phyloP scores from a whole-genome alignment of 1,140 invertebrate species.

The Pseudobourletiella spinata region DNA sequence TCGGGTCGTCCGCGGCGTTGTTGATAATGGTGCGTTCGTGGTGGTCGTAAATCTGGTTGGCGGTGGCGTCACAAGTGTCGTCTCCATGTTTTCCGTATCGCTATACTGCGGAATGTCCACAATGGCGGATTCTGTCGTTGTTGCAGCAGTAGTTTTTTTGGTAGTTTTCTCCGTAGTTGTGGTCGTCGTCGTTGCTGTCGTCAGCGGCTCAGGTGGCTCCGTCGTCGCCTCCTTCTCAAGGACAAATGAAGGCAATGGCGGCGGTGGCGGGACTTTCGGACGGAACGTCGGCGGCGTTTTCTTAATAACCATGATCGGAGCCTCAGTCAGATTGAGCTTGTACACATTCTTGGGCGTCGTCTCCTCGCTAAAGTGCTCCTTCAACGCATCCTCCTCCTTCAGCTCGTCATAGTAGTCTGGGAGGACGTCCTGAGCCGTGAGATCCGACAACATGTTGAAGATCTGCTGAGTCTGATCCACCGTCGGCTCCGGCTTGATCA shows the following conservation, averaged over 20 bases:
- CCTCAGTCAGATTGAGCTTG: too few relatives aligned
- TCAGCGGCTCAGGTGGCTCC: too few relatives aligned
- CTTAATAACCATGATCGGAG: too few relatives aligned
- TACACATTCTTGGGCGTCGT: slow-evolving; percentile 12
- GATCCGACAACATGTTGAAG: slow-evolving; percentile 47
- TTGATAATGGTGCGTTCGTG: too few relatives aligned
- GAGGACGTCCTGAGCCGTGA: slow-evolving; percentile 3
- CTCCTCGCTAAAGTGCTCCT: slow-evolving; percentile 9
- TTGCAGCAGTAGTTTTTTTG: background rate
- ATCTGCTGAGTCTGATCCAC: slow-evolving; percentile 20
- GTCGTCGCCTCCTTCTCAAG: too few relatives aligned
- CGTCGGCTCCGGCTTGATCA: slow-evolving; percentile 16
- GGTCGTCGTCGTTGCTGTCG: background rate
- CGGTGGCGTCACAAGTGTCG: too few relatives aligned
- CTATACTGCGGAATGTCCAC: too few relatives aligned
- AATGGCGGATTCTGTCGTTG: too few relatives aligned
- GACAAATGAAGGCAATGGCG: too few relatives aligned
- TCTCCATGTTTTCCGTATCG: too few relatives aligned
- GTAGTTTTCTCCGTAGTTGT: background rate
- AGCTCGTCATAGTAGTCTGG: slow-evolving; percentile 26
- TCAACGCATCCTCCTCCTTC: slow-evolving; percentile 18
- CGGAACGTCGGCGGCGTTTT: background rate
- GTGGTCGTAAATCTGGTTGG: too few relatives aligned
- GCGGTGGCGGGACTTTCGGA: background rate
- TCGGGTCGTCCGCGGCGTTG: too few relatives aligned